These are phyloP conservation scores for Sinocyclocheilus maitianheensis DNA, from an alignment of 2,113 vertebrate genomes.

Conservation along the genomic window DNA sequence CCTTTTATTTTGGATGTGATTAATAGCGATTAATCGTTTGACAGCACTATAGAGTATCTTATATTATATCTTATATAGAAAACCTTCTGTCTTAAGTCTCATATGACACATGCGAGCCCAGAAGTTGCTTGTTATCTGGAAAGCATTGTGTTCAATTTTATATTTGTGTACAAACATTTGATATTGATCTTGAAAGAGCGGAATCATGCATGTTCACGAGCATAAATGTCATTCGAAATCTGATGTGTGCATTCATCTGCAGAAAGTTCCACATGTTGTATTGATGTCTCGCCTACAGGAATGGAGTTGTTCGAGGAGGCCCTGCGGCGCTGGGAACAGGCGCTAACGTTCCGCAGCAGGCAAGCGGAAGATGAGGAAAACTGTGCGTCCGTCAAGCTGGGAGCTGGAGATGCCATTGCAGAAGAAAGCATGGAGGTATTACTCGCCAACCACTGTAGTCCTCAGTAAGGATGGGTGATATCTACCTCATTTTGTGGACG, in stretches of 20 bases:
- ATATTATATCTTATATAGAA: too few relatives aligned
- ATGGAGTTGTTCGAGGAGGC: slow-evolving; percentile 98
- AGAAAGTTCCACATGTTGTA: not conserved
- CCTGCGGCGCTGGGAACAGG: slow-evolving; percentile 91
- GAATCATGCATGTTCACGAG: slow-evolving; percentile 48
- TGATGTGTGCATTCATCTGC: not conserved
- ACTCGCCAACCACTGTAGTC: slow-evolving; percentile 16
- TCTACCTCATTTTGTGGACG: not conserved
- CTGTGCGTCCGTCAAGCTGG: slow-evolving; percentile 84
- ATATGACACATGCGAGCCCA: too few relatives aligned
- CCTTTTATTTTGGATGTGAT: too few relatives aligned
- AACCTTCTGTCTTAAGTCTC: too few relatives aligned
- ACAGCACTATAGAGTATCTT: too few relatives aligned
- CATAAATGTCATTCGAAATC: not conserved
- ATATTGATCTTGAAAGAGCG: slow-evolving; percentile 47
- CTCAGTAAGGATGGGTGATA: not conserved
- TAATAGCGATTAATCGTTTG: too few relatives aligned
- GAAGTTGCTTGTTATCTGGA: too few relatives aligned
- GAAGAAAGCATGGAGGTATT: slow-evolving; percentile 89
- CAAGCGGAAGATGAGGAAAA: slow-evolving; percentile 84
- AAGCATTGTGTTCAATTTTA: not conserved
- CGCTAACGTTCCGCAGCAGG: slow-evolving; percentile 85
- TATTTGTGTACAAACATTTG: not conserved
- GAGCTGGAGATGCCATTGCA: slow-evolving; percentile 89
- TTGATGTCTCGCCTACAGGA: slow-evolving; percentile 69